Evolutionary conservation across 2,113 vertebrate genomes (phyloP).

Genomic region (Cyanoramphus novaezelandiae): DNA sequence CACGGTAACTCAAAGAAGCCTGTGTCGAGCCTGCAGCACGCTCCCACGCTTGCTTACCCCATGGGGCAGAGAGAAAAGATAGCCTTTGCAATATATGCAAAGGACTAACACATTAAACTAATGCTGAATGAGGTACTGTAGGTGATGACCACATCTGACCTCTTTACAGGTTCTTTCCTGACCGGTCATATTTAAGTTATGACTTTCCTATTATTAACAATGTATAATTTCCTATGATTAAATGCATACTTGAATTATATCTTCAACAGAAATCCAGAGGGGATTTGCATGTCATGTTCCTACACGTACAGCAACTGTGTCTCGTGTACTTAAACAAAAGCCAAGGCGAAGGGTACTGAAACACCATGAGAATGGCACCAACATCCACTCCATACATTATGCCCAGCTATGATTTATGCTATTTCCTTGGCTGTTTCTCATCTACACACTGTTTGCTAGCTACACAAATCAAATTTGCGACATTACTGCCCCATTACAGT

Average conservation of each 20-base stretch:
- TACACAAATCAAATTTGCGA: neutral
- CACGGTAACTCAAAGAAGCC: neutral
- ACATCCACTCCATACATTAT: neutral
- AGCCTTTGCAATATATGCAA: neutral
- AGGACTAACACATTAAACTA: neutral
- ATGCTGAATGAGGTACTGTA: neutral
- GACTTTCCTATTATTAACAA: neutral
- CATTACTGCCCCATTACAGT: neutral
- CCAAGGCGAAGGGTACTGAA: neutral
- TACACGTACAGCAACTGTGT: neutral
- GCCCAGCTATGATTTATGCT: neutral
- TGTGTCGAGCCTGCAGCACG: neutral
- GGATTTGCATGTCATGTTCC: neutral
- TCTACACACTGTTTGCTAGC: neutral
- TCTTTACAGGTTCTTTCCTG: neutral
- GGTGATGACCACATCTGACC: fast-evolving
- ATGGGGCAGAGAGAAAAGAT: neutral
- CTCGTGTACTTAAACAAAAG: neutral
- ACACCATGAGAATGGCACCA: neutral
- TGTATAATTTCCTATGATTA: neutral
- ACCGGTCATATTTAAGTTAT: neutral
- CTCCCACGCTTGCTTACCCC: neutral
- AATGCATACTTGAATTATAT: neutral
- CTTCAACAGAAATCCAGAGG: neutral
- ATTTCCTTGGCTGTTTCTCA: neutral